Evolutionary conservation across 2,797 vertebrate genomes (phyloP), one percentile per base, ranked within the genome.

Genomic region (Kryptolebias ocellatus): DNA sequence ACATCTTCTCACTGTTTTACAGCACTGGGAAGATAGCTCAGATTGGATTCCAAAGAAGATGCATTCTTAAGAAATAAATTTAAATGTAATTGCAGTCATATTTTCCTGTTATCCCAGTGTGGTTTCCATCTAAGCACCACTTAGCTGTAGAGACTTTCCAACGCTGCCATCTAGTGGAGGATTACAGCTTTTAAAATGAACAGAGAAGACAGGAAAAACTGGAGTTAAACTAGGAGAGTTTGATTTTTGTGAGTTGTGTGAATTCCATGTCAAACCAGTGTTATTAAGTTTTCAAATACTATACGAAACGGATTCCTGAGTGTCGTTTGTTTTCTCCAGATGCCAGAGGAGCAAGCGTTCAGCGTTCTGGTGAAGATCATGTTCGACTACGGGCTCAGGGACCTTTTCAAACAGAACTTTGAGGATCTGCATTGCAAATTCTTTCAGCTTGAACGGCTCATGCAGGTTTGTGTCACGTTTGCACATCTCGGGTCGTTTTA

Each of bases 381-480:
- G 98, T 99, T 99, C 90, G 96, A 99, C 83, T 99, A 99, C 8
- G 97, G 98, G 83, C 98, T 99, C 95, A 95, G 98, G 95, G 98
- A 99, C 90, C 97, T 99, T 90, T 99, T 99, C 94, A 99, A 99
- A 89, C 98, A 99, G 91, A 99, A 99, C 86, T 99, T 99, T 93
- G 98, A 99, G 92, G 98, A 99, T 93, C 94, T 99, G 79, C 98
- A 99, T 87, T 99, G 98, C 96, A 99, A 99, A 85, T 99, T 99
- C 93, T 99, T 97, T 83, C 96, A 98, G 76, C 93, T 99, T 85
- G 98, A 99, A 88, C 95, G 95, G 76, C 95, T 99, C 81, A 99
- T 99, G 98, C 98, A 99, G 97, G 98, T 99, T 51, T 75, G 73
- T 79, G 29, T 67, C 28, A 9, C 14, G 57, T 64, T 54, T 51